phyloP scores from a whole-genome alignment of 2,888 invertebrate species.

The Plemyria rubiginata region DNA sequence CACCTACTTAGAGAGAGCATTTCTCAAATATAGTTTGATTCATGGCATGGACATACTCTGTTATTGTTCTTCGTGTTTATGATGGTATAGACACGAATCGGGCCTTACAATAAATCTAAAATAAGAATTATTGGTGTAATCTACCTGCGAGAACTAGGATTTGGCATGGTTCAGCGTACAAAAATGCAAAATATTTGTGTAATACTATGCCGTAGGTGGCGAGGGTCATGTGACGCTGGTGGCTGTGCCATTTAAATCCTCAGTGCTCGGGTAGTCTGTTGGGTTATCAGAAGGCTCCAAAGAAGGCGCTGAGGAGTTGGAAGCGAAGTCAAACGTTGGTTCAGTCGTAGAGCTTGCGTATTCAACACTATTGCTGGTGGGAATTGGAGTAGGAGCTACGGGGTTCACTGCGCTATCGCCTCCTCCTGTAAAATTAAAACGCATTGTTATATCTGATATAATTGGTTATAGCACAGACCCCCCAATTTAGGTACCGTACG shows the following conservation, averaged over 20 bases:
- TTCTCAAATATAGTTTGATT: background rate
- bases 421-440: slow-evolving; percentile 64
- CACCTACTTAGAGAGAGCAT: background rate
- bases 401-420: slow-evolving; percentile 76
- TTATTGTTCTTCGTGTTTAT: background rate
- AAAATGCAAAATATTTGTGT: slow-evolving; percentile 38
- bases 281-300: slow-evolving; percentile 9
- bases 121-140: background rate
- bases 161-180: slow-evolving; percentile 32
- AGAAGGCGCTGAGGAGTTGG: slow-evolving; percentile 6
- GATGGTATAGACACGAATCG: background rate
- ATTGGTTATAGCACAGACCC: background rate
- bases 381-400: slow-evolving; percentile 47
- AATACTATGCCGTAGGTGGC: slow-evolving; percentile 19
- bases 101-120: slow-evolving; percentile 5
- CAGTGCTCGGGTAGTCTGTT: slow-evolving; percentile 35
- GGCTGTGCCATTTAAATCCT: slow-evolving; percentile 32
- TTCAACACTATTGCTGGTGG: slow-evolving; percentile 44
- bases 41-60: background rate
- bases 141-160: slow-evolving; percentile 20
- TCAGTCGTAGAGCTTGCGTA: slow-evolving; percentile 24
- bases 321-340: slow-evolving; percentile 12
- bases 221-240: slow-evolving; percentile 59
- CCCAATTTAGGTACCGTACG: too few species aligned
- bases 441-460: background rate